Evolutionary conservation across 2,113 vertebrate genomes (phyloP), one percentile per base, ranked within the genome.

Genomic region (Zeus faber): DNA sequence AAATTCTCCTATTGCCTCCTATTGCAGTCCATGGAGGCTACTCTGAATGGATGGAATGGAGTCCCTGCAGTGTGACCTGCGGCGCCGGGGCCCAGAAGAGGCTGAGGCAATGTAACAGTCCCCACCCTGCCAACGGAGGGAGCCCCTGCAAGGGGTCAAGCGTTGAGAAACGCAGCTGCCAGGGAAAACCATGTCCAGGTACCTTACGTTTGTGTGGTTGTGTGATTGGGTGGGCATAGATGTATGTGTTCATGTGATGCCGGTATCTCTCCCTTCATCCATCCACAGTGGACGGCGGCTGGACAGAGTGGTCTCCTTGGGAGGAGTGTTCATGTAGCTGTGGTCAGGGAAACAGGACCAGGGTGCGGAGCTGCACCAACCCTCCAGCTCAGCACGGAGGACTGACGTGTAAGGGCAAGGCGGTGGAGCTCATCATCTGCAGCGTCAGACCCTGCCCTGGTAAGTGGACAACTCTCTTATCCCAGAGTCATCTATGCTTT

Each of bases 261-360:
- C 26, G 1, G 14, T 17, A 27, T 23, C 25, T 24, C 21, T 23
- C 9, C 27, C n/a, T 18, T 17, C 41, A 13, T 22, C 37, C 2
- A 4, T n/a, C 18, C 50, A 6, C 56, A 99, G 95, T 97, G 89
- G 92, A 96, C 52, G 97, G 94, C 23, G 88, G 58, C 65, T 99
- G 97, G 97, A 95, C 96, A 0, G 91, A 93, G 40, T 99, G 97
- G 97, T 91, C 91, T 1, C 24, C 65, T 0, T 99, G 97, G 97
- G 95, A 95, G 74, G 95, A 97, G 56, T 99, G 97, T 60, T 94
- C 96, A 3, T 90, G 79, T 57, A 92, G 87, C 62, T 99, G 97
- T 49, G 96, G 94, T 16, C 93, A 83, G 8, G 97, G 95, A 10
- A 98, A 95, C 86, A 92, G 83, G 70, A 98, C 91, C 14, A 93